These are phyloP conservation scores for Rhombomys opimus DNA, from an alignment of 2,113 vertebrate species.

Conservation along the genomic window DNA sequence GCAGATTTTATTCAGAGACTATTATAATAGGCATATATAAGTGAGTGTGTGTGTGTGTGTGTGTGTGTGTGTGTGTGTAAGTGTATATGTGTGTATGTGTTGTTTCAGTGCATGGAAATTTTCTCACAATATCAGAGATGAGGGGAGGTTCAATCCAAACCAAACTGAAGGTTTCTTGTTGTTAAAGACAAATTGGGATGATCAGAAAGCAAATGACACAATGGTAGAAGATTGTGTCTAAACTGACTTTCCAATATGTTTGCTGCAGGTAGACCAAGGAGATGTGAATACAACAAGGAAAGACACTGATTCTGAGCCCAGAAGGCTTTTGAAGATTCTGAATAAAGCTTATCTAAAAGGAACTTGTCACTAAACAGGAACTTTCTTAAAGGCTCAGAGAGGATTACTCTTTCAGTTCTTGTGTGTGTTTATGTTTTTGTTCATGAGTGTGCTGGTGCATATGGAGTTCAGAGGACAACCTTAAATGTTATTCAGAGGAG, in stretches of 20 bases:
- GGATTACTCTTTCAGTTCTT: not conserved
- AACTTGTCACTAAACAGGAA: not conserved
- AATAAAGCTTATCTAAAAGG: not conserved
- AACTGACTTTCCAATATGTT: not conserved
- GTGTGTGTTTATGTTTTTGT: not conserved
- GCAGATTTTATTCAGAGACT: constrained; percentile 25
- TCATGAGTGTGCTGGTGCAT: not conserved
- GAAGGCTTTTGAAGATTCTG: not conserved
- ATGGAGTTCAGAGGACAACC: not conserved
- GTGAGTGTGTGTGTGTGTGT: not conserved
- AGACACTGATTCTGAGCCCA: not conserved
- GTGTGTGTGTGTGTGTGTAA: not conserved
- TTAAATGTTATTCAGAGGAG: not conserved
- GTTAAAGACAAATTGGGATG: not conserved
- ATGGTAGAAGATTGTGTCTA: not conserved
- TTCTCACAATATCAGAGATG: not conserved
- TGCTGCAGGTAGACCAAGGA: not conserved
- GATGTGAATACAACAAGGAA: not conserved
- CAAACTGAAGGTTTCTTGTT: not conserved
- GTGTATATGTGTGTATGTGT: not conserved
- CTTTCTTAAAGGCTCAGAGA: not conserved
- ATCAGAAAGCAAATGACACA: not conserved
- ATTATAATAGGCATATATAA: not conserved
- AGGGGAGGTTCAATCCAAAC: not conserved
- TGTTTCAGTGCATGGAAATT: not conserved